These are phyloP conservation scores for Marasmarcha lunaedactyla DNA, from an alignment of 2,888 invertebrate species.

Conservation along the genomic window DNA sequence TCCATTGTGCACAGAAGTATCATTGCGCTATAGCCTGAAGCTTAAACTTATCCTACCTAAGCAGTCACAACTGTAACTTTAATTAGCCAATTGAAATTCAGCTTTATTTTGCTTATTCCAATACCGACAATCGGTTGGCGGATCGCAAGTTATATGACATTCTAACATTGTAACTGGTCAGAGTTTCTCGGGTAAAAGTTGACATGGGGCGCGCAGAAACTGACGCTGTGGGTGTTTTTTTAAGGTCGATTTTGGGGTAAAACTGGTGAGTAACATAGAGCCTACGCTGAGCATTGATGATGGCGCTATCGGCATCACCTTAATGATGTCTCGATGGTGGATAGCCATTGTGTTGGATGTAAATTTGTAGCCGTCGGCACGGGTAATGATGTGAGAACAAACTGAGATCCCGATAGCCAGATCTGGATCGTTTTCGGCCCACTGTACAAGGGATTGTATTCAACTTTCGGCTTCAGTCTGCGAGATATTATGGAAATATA, in stretches of 20 bases:
- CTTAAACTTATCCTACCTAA: slow-evolving; percentile 55
- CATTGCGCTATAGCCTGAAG: slow-evolving; percentile 60
- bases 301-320: slow-evolving; percentile 71
- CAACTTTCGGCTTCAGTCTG: slow-evolving; percentile 36
- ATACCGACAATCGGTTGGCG: slow-evolving; percentile 40
- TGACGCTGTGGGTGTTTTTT: slow-evolving; percentile 17
- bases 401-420: slow-evolving; percentile 67
- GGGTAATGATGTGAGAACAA: slow-evolving; percentile 72
- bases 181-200: slow-evolving; percentile 35
- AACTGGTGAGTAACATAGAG: slow-evolving; percentile 22
- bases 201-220: slow-evolving; percentile 15
- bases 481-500: slow-evolving; percentile 31
- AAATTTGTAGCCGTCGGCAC: slow-evolving; percentile 71
- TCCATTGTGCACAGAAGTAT: slow-evolving; percentile 57
- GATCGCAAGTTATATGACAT: slow-evolving; percentile 53
- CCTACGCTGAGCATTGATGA: slow-evolving; percentile 32
- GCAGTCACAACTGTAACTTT: slow-evolving; percentile 36
- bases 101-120: slow-evolving; percentile 33
- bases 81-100: slow-evolving; percentile 29
- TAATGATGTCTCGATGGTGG: slow-evolving; percentile 71
- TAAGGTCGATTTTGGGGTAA: slow-evolving; percentile 31
- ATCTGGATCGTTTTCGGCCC: slow-evolving; percentile 58
- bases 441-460: slow-evolving; percentile 50
- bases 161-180: slow-evolving; percentile 35
- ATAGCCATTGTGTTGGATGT: slow-evolving; percentile 71